phyloP scores from a whole-genome alignment of 2,113 vertebrate species.

The Panthera tigris region DNA sequence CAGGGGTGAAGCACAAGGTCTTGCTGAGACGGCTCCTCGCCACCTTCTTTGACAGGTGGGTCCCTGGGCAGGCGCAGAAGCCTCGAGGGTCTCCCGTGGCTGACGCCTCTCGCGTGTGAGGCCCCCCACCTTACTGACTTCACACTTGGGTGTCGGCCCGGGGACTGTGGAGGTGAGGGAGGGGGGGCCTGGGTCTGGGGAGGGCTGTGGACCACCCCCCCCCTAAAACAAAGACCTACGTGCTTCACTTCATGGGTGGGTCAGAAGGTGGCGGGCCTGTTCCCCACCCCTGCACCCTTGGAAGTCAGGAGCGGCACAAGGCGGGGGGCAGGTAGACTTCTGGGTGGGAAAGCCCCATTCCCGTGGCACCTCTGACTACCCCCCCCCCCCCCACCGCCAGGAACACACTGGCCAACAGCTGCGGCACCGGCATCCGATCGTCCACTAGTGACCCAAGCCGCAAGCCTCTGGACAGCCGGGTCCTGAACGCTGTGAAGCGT shows the following conservation, averaged over 20 bases:
- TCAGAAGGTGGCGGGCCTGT: not conserved
- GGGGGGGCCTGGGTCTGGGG: no score
- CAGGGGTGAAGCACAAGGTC: constrained; percentile 97
- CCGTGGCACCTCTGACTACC: rapidly evolving
- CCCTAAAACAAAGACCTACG: rapidly evolving
- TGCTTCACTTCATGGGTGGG: rapidly evolving
- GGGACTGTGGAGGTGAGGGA: rapidly evolving
- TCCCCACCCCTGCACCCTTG: rapidly evolving
- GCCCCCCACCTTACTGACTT: not conserved
- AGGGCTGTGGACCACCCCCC: not conserved
- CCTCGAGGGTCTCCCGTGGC: rapidly evolving
- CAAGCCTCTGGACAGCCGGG: constrained; percentile 96
- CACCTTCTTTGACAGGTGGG: constrained; percentile 97
- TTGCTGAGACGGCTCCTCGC: constrained; percentile 94
- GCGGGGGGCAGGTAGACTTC: not conserved
- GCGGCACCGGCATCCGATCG: constrained; percentile 96
- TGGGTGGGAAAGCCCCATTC: no score
- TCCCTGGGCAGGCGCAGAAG: rapidly evolving
- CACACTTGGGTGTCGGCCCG: rapidly evolving
- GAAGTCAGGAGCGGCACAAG: not conserved
- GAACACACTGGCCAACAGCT: constrained; percentile 98
- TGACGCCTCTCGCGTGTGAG: not conserved
- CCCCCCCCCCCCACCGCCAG: constrained; percentile 77
- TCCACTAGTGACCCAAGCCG: constrained; percentile 96
- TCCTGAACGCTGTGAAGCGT: constrained; percentile 97